Evolutionary conservation across 2,113 vertebrate species (phyloP), one percentile per base, ranked within the genome.

Genomic region (Osmerus mordax): DNA sequence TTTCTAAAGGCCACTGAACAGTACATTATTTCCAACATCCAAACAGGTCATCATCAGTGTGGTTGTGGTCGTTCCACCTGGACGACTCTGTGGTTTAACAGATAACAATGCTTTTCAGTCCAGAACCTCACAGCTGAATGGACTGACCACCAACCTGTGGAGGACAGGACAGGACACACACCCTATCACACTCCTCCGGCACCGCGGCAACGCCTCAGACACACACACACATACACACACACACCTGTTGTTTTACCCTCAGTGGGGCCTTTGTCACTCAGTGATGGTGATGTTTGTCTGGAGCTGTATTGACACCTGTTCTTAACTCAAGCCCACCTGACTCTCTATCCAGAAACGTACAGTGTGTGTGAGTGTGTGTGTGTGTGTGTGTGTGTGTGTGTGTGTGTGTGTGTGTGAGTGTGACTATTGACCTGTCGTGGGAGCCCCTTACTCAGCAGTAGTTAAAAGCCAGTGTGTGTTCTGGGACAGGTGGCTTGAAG

Each of bases 141-240:
- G 83, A 77, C 77, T 87, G 83, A 77, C n/a, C 86, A 81, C 81
- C 74, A 83, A 81, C 78, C 80, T 86, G 86, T 76, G 69, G 83
- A 78, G 77, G 80, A 78, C 73, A 70, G 72, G 76, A 78, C 82
- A 75, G 80, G 67, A 72, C 79, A 76, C 82, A 81, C 77, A 78
- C 85, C 83, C 73, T 83, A 86, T 89, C 78, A 77, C 89, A 85
- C 82, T 78, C 74, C 47, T 2, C 47, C 82, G 88, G 76, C 79
- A 87, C 71, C 78, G 85, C 64, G 25, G 76, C 75, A 29, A 77
- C 8, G 3, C 78, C 53, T 21, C 78, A 71, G 19, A 69, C 47
- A 28, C 63, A 60, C 65, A n/a, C n/a, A n/a, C n/a, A n/a, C n/a
- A n/a, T n/a, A 69, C 21, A 41, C 36, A 41, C 36, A 41, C 36